phyloP scores from a whole-genome alignment of 2,113 vertebrate genomes.

The Alethe diademata region DNA sequence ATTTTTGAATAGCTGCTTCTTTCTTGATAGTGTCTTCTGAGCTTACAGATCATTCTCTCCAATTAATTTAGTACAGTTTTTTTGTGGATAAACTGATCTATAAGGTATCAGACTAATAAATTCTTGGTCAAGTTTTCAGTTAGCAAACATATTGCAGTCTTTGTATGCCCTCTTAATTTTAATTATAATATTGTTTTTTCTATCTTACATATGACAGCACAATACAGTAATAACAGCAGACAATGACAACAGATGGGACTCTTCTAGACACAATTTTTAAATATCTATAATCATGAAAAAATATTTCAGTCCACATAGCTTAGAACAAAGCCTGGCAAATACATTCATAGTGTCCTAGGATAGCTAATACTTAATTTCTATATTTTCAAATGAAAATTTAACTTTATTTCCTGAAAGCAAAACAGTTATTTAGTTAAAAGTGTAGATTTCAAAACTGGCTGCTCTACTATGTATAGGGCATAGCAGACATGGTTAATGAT shows the following conservation, averaged over 20 bases:
- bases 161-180: neutral
- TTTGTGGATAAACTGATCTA: neutral
- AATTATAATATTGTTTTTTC: neutral
- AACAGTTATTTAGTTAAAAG: neutral
- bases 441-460: neutral
- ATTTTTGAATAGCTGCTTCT: neutral
- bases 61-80: neutral
- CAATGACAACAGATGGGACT: neutral
- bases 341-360: neutral
- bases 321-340: neutral
- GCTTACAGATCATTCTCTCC: neutral
- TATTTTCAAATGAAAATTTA: neutral
- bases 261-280: neutral
- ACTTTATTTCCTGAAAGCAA: neutral
- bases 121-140: neutral
- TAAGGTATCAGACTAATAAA: neutral
- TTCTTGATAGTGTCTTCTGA: neutral
- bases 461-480: neutral
- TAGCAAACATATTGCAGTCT: neutral
- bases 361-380: neutral
- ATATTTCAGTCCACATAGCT: neutral
- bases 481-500: neutral
- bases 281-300: neutral
- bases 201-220: neutral
- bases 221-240: neutral